Percentiles rank a stretch among this genome's conserved stretches.
These are phyloP conservation scores for Serranus cabrilla DNA, from an alignment of 2,797 vertebrate species.

Conservation along the genomic window DNA sequence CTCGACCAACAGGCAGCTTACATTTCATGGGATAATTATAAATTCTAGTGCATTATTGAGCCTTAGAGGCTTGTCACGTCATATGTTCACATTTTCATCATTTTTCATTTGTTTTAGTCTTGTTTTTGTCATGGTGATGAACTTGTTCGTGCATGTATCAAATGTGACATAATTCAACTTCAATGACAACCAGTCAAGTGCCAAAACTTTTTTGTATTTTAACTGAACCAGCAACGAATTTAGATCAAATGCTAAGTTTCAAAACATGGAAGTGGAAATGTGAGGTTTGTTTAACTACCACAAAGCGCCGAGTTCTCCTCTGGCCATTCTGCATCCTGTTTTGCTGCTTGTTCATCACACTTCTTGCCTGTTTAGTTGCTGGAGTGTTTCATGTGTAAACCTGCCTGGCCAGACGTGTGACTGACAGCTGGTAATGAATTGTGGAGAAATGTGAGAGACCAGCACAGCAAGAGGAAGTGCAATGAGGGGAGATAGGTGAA, in stretches of 20 bases:
- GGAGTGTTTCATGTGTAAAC: constrained; percentile 43
- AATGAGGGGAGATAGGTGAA: constrained; percentile 39
- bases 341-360: constrained; percentile 23
- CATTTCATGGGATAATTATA: no score
- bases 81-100: no score
- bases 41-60: no score
- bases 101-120: no score
- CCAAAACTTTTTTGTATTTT: no score
- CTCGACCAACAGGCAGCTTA: no score
- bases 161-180: no score
- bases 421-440: constrained; percentile 64
- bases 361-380: constrained; percentile 25
- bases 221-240: not conserved
- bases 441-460: constrained; percentile 63
- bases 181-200: no score
- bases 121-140: no score
- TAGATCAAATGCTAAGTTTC: not conserved
- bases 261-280: not conserved
- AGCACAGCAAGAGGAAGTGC: constrained; percentile 54
- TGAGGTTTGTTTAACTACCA: not conserved
- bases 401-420: constrained; percentile 47
- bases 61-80: no score
- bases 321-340: constrained; percentile 5
- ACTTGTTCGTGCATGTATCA: no score
- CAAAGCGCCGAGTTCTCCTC: not conserved